Base-by-base conservation (phyloP, 2,888 invertebrate species). In the Stenotaenia linearis region DNA sequence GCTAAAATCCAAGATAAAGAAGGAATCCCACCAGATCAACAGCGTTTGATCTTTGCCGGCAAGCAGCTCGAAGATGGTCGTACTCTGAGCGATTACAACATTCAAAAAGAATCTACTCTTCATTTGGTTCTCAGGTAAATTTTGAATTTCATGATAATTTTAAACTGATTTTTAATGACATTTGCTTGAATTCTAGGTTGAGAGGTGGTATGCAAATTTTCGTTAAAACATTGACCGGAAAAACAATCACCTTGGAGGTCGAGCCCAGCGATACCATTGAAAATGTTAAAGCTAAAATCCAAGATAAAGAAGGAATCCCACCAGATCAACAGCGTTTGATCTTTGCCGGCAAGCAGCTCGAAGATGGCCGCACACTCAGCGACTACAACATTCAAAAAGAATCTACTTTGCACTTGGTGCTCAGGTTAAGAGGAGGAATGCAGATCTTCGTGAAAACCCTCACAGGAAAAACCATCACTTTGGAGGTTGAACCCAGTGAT, bases 341-440 rank as follows among this genome's bases (percentile, higher is more conserved):
- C 88, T 97, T 97, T 87, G 96, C 96, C 83, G 97, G 97, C 80
- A 97, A 96, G 87, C 97, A 97, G 88, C 87, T 97, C 85, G 97
- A 97, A 78, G 56, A 45, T 78, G 97, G 95, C 2, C 91, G 95
- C 79, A 96, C 96, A 1, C 89, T 97, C 0, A 89, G 89, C 0
- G 90, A 90, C 83, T 90, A 90, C 84, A 90, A 90, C 82, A 90
- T 90, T 81, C 90, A 90, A 82, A 90, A 90, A 82, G 90, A 90
- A 84, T 89, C 89, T 0, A 89, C 90, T 5, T 86, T 90, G 32
- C 89, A 90, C 83, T 84, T 90, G 82, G 89, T 90, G 0, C 85
- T 90, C 0, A 23, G 61, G 61, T 61, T 88, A 2, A 82, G 87
- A 80, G 87, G 88, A 79, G 87, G 87, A 79, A 89, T 87, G 88